Evolutionary conservation across 2,888 invertebrate genomes (phyloP), one percentile per base, ranked within the genome.

Genomic region (Lithophane leautieri): DNA sequence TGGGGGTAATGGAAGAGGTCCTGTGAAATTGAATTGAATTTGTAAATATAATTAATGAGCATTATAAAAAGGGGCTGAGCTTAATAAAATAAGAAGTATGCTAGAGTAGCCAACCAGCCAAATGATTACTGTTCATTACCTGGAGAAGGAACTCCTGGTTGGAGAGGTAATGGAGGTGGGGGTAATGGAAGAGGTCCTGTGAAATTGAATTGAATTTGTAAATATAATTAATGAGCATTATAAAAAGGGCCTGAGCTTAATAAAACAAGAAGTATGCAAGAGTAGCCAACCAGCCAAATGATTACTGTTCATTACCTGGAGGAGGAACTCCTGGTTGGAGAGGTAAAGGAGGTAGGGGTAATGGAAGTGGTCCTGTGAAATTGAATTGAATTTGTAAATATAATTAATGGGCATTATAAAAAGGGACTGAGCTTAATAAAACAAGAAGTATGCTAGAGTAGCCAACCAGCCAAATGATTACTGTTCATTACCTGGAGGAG

Each of bases 261-360:
- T 63, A 7, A 25, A 63, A 44, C 25, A 63, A 44, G 7, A 44
- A 44, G 16, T 42, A 25, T n/a, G 6, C 11, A 19, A 63, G 11
- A 42, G 16, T 42, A 28, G 44, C 44, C 44, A 44, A 28, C 12
- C 7, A 44, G 25, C 19, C 12, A 19, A 65, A 65, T 44, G 0
- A 25, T 63, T 42, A 44, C 25, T 65, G 28, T 47, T 28, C 4
- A 66, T 66, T 66, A 66, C 65, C 47, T 66, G 28, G 22, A 47
- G 65, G 12, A 47, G 12, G 14, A 22, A 14, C 14, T 22, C 47
- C 65, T 47, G 65, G 65, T 22, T 28, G 28, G 12, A 66, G 4
- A 47, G 28, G 28, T 14, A 44, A 22, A 16, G 22, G 42, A 69
- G 25, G 28, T 58, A 22, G 25, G 42, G 58, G 14, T 42, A n/a